These are phyloP conservation scores for Holacanthella duospinosa DNA, from an alignment of 2,888 invertebrate genomes.

Conservation along the genomic window DNA sequence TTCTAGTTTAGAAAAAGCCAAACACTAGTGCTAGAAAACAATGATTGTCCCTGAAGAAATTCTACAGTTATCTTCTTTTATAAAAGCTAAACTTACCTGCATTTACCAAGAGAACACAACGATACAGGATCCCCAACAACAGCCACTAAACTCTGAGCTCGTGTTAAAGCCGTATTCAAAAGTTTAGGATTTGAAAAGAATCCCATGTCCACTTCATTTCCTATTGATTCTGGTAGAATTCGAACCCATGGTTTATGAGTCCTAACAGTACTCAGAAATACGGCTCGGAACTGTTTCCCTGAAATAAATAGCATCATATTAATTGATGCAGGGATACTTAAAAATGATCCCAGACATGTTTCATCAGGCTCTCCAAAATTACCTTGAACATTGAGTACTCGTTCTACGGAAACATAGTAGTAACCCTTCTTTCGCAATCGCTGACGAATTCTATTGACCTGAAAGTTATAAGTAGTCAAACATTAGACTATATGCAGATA, in stretches of 20 bases:
- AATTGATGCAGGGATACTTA: slow-evolving; percentile 13
- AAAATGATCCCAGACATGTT: no score
- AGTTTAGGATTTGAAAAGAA: slow-evolving; percentile 71
- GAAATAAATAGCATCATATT: slow-evolving; percentile 26
- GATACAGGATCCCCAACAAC: slow-evolving; percentile 77
- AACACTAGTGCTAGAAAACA: slow-evolving; percentile 4
- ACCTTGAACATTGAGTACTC: slow-evolving; percentile 75
- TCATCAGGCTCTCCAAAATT: no score
- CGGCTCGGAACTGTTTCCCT: slow-evolving; percentile 72
- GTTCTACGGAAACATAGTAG: slow-evolving; percentile 65
- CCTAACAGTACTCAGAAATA: slow-evolving; percentile 66
- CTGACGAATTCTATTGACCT: slow-evolving; percentile 52
- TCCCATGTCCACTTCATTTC: slow-evolving; percentile 60
- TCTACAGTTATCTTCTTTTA: no score
- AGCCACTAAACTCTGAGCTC: slow-evolving; percentile 70
- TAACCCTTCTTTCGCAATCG: slow-evolving; percentile 63
- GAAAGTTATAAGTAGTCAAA: slow-evolving; percentile 37
- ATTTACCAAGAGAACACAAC: slow-evolving; percentile 65
- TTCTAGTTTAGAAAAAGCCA: neutral
- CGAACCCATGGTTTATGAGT: slow-evolving; percentile 60
- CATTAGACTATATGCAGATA: neutral
- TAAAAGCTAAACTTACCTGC: slow-evolving; percentile 49
- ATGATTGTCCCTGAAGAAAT: neutral
- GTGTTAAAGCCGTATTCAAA: slow-evolving; percentile 68
- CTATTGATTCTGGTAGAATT: slow-evolving; percentile 41